Evolutionary conservation across 2,888 invertebrate species (phyloP).

Genomic region (Argyra leucocephala): DNA sequence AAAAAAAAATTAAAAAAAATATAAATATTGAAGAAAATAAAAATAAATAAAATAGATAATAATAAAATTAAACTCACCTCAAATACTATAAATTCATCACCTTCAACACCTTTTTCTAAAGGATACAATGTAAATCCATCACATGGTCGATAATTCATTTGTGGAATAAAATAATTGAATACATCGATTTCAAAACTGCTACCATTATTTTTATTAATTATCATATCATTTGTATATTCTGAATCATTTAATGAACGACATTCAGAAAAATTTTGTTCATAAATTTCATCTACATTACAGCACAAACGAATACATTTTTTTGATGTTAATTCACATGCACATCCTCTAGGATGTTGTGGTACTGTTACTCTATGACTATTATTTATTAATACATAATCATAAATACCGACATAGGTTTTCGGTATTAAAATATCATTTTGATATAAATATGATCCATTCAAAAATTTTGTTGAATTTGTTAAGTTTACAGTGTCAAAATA

Average conservation of each 20-base stretch:
- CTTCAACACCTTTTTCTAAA: neutral
- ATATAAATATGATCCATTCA: slow-evolving; percentile 29
- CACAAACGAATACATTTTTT: slow-evolving; percentile 8
- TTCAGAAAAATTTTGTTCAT: neutral
- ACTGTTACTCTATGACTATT: slow-evolving; percentile 30
- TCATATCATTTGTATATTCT: neutral
- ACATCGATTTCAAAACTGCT: neutral
- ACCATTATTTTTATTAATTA: neutral
- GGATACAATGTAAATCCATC: neutral
- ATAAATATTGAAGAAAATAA: no score
- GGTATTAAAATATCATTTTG: slow-evolving; percentile 29
- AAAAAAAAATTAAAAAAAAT: neutral
- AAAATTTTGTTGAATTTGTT: slow-evolving; percentile 15
- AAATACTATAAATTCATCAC: neutral
- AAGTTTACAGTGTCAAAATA: slow-evolving; percentile 30
- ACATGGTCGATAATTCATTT: neutral
- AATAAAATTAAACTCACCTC: slow-evolving; percentile 13
- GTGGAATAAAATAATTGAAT: slow-evolving; percentile 1
- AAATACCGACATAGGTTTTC: slow-evolving; percentile 22
- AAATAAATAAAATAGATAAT: neutral
- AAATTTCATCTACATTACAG: neutral
- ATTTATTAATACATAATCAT: slow-evolving; percentile 31
- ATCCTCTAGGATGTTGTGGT: slow-evolving; percentile 30
- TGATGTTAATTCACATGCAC: slow-evolving; percentile 26
- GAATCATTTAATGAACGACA: neutral